Base-by-base conservation (phyloP, 2,888 invertebrate species). In the Ecdyonurus torrentis region DNA sequence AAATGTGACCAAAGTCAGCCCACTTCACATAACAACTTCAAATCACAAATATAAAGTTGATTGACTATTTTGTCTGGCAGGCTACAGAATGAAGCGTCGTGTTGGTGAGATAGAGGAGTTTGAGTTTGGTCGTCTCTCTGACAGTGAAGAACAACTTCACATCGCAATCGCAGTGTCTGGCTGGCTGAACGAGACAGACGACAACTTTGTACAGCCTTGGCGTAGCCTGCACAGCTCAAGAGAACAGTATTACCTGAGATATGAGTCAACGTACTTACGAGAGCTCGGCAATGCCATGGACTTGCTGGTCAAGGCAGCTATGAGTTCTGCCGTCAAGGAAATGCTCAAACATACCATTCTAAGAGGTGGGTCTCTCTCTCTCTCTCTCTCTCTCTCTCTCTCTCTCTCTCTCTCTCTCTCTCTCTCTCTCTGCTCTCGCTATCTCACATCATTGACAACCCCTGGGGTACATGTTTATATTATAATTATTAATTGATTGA, bases 61-160 rank as follows among this genome's bases (percentile, higher is more conserved):
- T n/a, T n/a, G n/a, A n/a, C n/a, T n/a, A n/a, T n/a, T n/a, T n/a
- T n/a, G n/a, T n/a, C n/a, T 66, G 67, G 7, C 70, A 79, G 82
- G 82, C n/a, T 81, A 79, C 70, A 83, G 84, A 72, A 85, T 85
- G 85, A 80, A 83, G 66, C 83, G 81, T 69, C 74, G 85, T 60
- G 81, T 84, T 20, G 85, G 85, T 23, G 82, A 81, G 64, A 77
- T 85, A 52, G 83, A 84, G 70, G 84, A 85, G 72, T 85, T 85
- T 73, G 76, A 76, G 60, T 83, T 85, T 68, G 81, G 82, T 65
- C 76, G 78, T 23, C 69, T 85, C 58, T 74, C 74, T 0, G 70
- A 75, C 68, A 63, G 58, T 64, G 5, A 20, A 73, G 72, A 71
- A 65, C 78, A 80, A 67, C 74, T 85, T 37, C 81, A 82, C 68